Percentiles rank a stretch among this genome's conserved stretches.
These are phyloP conservation scores for Pelecanoides urinatrix DNA, from an alignment of 2,113 vertebrate species.

Conservation along the genomic window DNA sequence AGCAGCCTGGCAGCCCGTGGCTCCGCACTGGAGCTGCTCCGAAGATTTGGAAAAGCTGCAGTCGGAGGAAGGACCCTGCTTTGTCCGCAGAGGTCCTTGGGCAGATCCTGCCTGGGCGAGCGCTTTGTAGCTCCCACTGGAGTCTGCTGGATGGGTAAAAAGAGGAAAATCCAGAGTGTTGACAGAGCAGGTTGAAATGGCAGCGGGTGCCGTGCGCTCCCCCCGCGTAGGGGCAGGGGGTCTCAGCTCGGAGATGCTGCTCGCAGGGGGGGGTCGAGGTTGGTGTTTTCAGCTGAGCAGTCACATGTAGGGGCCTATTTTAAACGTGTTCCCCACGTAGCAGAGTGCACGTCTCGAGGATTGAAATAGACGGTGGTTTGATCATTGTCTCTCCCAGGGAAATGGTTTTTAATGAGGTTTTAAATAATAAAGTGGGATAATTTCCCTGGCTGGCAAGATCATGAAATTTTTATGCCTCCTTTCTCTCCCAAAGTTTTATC, in stretches of 20 bases:
- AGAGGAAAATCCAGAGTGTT: not conserved
- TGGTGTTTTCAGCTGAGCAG: not conserved
- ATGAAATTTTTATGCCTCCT: slow-evolving; percentile 37
- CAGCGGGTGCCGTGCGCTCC: rapidly evolving
- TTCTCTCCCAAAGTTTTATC: slow-evolving; percentile 45
- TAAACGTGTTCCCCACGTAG: not conserved
- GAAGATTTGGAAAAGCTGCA: not conserved
- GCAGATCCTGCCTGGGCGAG: not conserved
- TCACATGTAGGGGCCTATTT: not conserved
- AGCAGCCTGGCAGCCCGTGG: not conserved
- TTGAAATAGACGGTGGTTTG: not conserved
- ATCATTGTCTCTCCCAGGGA: slow-evolving; percentile 28
- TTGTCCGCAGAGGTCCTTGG: rapidly evolving
- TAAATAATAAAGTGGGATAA: slow-evolving; percentile 61
- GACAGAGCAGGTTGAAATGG: not conserved
- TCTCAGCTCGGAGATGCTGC: not conserved
- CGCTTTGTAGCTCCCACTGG: not conserved
- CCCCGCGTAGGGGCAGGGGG: not conserved
- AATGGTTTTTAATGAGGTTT: slow-evolving; percentile 47
- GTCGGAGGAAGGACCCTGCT: not conserved
- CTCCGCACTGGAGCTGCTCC: not conserved
- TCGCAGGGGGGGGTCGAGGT: rapidly evolving
- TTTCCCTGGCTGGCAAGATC: slow-evolving; percentile 36
- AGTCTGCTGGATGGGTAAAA: not conserved
- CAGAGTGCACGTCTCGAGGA: not conserved